Evolutionary conservation across 2,797 vertebrate genomes (phyloP), one percentile per base, ranked within the genome.

Genomic region (Monodelphis domestica): DNA sequence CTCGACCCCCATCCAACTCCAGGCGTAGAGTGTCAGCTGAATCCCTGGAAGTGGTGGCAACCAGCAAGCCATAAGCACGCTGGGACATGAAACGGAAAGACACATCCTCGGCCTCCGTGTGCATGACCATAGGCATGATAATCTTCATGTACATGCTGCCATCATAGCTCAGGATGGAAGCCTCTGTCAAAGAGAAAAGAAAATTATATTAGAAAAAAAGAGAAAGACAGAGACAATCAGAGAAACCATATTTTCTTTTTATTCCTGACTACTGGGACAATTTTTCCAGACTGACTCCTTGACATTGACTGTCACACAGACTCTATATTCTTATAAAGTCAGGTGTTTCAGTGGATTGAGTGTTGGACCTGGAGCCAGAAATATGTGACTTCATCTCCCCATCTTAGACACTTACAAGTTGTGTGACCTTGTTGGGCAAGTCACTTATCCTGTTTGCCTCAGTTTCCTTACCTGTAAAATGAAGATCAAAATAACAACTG

Each of bases 71-170:
- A 0, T 99, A 99, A 1, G 99, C 99, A 0, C 99, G 98, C 97
- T 99, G 99, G 52, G 99, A 99, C 99, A 99, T 99, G 98, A 99
- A 99, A 90, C 99, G 99, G 84, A 99, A 99, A 29, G 99, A 99
- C 88, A 99, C 99, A 0, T 99, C 99, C 95, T 99, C 99, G 0
- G 99, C 99, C 96, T 99, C 99, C 0, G 99, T 99, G 97, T 99
- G 99, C 98, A 99, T 99, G 29, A 99, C 98, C 94, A 98, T 98
- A 0, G 99, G 99, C 98, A 99, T 99, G 97, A 99, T 98, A 63
- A 99, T 98, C 98, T 99, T 99, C 99, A 99, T 99, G 97, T 99
- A 99, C 99, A 99, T 99, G 98, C 99, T 99, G 97, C 99, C 99
- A 0, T 99, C 99, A 0, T 98, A 99, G 59, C 99, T 99, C 98